phyloP scores from a whole-genome alignment of 2,797 vertebrate genomes.

The Enteromius anoplus region DNA sequence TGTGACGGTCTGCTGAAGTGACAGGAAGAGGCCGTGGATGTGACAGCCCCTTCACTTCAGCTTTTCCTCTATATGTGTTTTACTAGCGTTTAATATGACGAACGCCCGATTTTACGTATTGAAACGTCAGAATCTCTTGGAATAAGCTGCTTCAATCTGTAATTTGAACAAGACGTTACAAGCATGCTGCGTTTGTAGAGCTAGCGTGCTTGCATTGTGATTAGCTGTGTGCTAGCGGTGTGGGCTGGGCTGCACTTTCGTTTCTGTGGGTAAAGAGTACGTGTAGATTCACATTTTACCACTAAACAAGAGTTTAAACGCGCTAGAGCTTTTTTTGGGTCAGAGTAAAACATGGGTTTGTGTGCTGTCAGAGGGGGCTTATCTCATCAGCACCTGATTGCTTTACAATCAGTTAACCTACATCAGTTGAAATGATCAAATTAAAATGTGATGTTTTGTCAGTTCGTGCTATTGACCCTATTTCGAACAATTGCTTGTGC shows the following conservation, averaged over 20 bases:
- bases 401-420: background rate
- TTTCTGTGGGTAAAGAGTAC: constrained; percentile 3
- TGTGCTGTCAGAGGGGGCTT: background rate
- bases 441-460: background rate
- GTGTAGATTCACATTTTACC: background rate
- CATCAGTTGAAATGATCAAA: background rate
- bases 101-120: too few relatives aligned
- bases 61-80: background rate
- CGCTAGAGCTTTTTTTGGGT: background rate
- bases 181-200: background rate
- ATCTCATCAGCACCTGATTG: background rate
- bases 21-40: constrained; percentile 52
- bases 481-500: background rate
- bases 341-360: background rate
- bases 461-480: background rate
- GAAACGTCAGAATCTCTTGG: background rate
- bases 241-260: background rate
- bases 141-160: background rate
- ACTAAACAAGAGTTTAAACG: background rate
- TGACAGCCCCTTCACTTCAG: constrained; percentile 9
- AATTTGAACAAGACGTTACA: background rate
- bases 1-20: constrained; percentile 18
- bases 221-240: constrained; percentile 35
- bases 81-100: background rate
- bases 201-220: constrained; percentile 1